Base-by-base conservation (phyloP, 1,140 invertebrate species). In the Himalopsyche phryganea region DNA sequence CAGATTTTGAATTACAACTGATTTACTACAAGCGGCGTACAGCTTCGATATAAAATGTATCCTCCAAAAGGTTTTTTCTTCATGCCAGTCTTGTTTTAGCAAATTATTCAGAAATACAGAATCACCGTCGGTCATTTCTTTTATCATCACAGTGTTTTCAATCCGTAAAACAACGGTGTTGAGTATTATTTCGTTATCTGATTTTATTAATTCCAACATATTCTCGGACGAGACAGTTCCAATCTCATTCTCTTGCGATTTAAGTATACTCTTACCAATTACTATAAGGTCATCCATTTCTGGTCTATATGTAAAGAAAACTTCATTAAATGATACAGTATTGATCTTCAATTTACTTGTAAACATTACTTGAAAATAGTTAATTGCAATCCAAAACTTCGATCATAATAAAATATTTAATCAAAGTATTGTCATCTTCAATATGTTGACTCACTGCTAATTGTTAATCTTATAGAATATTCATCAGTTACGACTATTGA, bases 1-100 rank as follows among this genome's bases (percentile, higher is more conserved):
- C 15, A 62, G 67, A 9, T 73, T 73, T 47, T 72, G 68, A 0
- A 73, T 36, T 15, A 38, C 5, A 5, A 73, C 60, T 1, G 50
- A 50, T 9, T 44, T 53, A 20, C 65, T 55, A 0, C n/a, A 23
- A 0, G 28, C 40, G 1, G 53, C 13, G 0, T 52, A 15, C 2
- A 45, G 13, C 0, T 35, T 10, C 0, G 56, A 11, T 0, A n/a
- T 1, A 20, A 69, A 73, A 9, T 15, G 53, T 7, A 70, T 11
- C 0, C 41, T 54, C 67, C 69, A 70, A 1, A 9, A 32, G 5
- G 7, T 28, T 41, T 11, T 49, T 14, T 28, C 14, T 9, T 48
- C 38, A 7, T 41, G 20, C 19, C 45, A 54, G 10, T n/a, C 6
- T 45, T 61, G 45, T 42, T 19, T 4, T 18, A 33, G 44, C 17